phyloP scores from a whole-genome alignment of 2,113 vertebrate genomes.

The Dipodomys stephensi region DNA sequence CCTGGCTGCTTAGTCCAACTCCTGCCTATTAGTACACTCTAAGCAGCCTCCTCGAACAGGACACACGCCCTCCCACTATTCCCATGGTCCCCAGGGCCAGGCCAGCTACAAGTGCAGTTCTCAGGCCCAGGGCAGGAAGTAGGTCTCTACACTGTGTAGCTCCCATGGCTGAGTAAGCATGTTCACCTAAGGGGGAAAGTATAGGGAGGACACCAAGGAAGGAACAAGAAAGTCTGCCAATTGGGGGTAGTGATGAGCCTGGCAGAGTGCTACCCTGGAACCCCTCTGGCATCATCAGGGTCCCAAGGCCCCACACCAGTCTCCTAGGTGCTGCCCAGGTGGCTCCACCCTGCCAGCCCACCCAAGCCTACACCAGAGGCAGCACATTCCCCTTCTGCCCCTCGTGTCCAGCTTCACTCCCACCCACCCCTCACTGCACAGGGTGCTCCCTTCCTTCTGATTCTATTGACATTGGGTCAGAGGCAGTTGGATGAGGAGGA shows the following conservation, averaged over 20 bases:
- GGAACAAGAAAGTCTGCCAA: not conserved
- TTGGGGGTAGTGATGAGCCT: too few relatives aligned
- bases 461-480: too few relatives aligned
- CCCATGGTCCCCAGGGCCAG: not conserved
- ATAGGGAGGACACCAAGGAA: not conserved
- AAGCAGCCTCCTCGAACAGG: too few relatives aligned
- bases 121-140: not conserved
- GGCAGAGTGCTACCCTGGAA: not conserved
- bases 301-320: not conserved
- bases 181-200: not conserved
- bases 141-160: not conserved
- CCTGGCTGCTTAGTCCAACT: too few relatives aligned
- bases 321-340: too few relatives aligned
- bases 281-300: not conserved
- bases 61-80: too few relatives aligned
- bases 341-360: too few relatives aligned
- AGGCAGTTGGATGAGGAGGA: too few relatives aligned
- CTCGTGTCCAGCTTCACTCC: too few relatives aligned
- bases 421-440: not conserved
- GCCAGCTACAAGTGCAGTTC: too few relatives aligned
- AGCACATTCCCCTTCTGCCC: not conserved
- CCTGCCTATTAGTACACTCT: not conserved
- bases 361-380: not conserved
- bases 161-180: not conserved
- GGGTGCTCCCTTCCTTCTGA: not conserved